Percentiles rank a stretch among this genome's conserved stretches.
phyloP scores from a whole-genome alignment of 2,888 invertebrate species.

The Caenorhabditis sp. region DNA sequence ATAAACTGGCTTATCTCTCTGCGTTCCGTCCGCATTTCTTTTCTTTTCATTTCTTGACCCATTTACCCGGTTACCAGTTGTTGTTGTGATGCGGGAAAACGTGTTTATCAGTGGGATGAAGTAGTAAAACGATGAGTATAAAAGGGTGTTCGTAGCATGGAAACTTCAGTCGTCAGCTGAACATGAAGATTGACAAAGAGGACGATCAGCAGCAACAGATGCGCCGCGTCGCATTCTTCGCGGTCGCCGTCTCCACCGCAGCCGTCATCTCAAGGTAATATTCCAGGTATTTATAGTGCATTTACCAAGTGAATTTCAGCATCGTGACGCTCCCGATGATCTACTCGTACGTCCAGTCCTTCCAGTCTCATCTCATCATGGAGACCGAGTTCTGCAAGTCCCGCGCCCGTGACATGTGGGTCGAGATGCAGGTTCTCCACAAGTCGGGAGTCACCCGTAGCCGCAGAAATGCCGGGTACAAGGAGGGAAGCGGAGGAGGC shows the following conservation, averaged over 20 bases:
- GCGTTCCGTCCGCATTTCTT: not conserved
- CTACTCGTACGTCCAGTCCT: constrained; percentile 78
- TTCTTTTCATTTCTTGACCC: constrained; percentile 25
- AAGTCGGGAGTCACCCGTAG: constrained; percentile 65
- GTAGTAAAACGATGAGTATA: constrained; percentile 13
- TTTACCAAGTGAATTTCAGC: constrained; percentile 17
- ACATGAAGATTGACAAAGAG: constrained; percentile 61
- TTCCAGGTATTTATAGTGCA: not conserved
- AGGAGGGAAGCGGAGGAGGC: constrained; percentile 65
- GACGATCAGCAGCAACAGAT: constrained; percentile 70
- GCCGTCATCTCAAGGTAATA: constrained; percentile 73
- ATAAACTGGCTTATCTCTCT: constrained; percentile 21
- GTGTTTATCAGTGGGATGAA: constrained; percentile 23
- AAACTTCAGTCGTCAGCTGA: constrained; percentile 60
- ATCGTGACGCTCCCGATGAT: constrained; percentile 78
- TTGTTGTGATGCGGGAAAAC: constrained; percentile 28
- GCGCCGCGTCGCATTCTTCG: constrained; percentile 79
- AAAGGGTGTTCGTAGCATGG: constrained; percentile 5
- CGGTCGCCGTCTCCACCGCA: constrained; percentile 78
- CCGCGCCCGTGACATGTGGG: constrained; percentile 78
- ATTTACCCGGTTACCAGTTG: constrained; percentile 51
- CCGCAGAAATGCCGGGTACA: constrained; percentile 63
- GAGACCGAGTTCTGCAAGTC: constrained; percentile 79
- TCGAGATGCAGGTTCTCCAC: constrained; percentile 78
- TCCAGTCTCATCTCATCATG: constrained; percentile 78